phyloP scores from a whole-genome alignment of 1,140 invertebrate species.

The Drosophila erecta region DNA sequence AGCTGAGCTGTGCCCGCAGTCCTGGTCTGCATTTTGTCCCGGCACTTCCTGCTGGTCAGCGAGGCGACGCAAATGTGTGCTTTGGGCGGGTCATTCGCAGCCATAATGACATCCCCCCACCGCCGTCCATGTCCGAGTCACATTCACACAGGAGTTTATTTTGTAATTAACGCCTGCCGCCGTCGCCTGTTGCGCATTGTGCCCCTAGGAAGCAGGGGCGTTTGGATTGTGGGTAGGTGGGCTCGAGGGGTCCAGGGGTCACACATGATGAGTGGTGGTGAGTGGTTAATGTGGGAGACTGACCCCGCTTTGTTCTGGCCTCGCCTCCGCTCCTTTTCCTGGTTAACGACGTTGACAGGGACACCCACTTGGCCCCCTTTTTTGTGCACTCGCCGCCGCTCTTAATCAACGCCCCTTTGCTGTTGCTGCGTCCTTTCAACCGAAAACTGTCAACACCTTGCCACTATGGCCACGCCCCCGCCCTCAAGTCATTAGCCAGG shows the following conservation, averaged over 20 bases:
- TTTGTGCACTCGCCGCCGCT: constrained; percentile 25
- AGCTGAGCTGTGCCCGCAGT: background rate
- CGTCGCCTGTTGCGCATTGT: constrained; percentile 70
- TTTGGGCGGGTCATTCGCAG: constrained; percentile 80
- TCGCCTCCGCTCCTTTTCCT: constrained; percentile 24
- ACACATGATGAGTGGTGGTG: constrained; percentile 15
- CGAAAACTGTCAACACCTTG: constrained; percentile 46
- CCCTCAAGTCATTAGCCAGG: constrained; percentile 16
- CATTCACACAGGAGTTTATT: constrained; percentile 78
- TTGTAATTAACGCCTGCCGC: constrained; percentile 84
- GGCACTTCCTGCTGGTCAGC: constrained; percentile 77
- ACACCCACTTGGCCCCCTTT: constrained; percentile 2
- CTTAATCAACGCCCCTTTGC: constrained; percentile 47
- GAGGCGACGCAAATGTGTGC: constrained; percentile 79
- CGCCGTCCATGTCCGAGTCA: constrained; percentile 17
- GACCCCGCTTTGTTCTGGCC: constrained; percentile 48
- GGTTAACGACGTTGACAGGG: constrained; percentile 82
- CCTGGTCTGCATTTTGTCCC: constrained; percentile 73
- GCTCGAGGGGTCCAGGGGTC: constrained; percentile 29
- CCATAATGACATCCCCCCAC: constrained; percentile 68
- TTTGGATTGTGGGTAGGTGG: background rate
- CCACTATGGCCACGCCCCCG: constrained; percentile 1
- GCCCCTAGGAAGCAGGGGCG: constrained; percentile 49
- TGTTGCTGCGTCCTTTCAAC: constrained; percentile 23
- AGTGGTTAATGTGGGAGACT: constrained; percentile 21